These are phyloP conservation scores for Allobates femoralis DNA, from an alignment of 2,797 vertebrate species.

Conservation along the genomic window DNA sequence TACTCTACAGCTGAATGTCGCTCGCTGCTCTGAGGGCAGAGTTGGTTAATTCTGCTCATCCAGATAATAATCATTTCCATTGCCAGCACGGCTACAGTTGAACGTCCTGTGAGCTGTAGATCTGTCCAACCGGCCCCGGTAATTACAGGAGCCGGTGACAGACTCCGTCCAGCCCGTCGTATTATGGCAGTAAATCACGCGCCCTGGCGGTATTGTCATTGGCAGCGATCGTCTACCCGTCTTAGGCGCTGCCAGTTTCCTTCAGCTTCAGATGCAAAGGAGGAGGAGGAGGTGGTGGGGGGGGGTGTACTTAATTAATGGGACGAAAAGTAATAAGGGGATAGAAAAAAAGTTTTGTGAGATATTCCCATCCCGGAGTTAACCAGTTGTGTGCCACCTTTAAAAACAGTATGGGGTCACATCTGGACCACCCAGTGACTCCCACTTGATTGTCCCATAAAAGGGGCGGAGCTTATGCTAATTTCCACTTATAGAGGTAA, in stretches of 20 bases:
- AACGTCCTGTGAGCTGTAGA: not conserved
- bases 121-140: conserved; percentile 1
- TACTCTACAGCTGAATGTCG: not conserved
- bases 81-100: conserved; percentile 3
- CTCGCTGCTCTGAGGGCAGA: not conserved
- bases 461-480: no score
- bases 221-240: not conserved
- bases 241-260: conserved; percentile 5
- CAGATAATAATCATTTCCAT: not conserved
- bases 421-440: no score
- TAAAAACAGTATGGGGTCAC: not conserved
- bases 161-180: not conserved
- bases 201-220: conserved; percentile 34
- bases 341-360: not conserved
- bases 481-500: no score
- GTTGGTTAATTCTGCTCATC: not conserved
- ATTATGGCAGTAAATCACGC: conserved; percentile 42
- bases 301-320: conserved; percentile 31
- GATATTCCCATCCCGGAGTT: not conserved
- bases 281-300: no score
- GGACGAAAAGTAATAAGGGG: conserved; percentile 29
- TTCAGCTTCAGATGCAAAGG: conserved; percentile 39
- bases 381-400: not conserved
- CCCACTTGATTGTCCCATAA: no score
- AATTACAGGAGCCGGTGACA: conserved; percentile 38